These are phyloP conservation scores for Leptinotarsa rubiginosa DNA, from an alignment of 2,888 invertebrate genomes.

Conservation along the genomic window DNA sequence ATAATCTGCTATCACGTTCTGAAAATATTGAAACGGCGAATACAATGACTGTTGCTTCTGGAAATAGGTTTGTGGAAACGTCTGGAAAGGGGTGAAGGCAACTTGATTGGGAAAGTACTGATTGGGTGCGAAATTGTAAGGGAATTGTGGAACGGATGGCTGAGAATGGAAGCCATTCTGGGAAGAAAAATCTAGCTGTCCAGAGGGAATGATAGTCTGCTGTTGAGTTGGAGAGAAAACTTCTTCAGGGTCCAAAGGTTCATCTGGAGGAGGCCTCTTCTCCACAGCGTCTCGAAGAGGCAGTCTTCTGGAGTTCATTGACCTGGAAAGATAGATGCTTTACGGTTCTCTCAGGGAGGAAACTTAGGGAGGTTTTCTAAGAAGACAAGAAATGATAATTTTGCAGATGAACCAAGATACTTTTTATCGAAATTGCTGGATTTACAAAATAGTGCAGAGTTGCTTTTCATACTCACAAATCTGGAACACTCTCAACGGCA, in stretches of 20 bases:
- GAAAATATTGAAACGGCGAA: conserved; percentile 54
- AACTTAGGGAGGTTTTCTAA: too few species aligned
- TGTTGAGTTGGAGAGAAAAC: not conserved
- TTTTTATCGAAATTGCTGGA: too few species aligned
- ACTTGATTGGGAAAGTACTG: conserved; percentile 36
- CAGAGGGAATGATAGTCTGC: conserved; percentile 32
- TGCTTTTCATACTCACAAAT: conserved; percentile 59
- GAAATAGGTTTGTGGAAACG: conserved; percentile 21
- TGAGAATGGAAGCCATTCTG: conserved; percentile 23
- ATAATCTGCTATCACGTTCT: conserved; percentile 50
- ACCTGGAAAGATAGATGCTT: conserved; percentile 56
- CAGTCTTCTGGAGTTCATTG: conserved; percentile 67
- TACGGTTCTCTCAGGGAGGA: too few species aligned
- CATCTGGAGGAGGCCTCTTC: conserved; percentile 67
- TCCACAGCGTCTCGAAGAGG: conserved; percentile 81
- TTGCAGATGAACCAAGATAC: not conserved
- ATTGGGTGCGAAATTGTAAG: conserved; percentile 22
- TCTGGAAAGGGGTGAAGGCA: conserved; percentile 25
- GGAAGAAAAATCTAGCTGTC: conserved; percentile 34
- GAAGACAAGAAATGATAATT: too few species aligned
- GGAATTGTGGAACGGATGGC: conserved; percentile 1
- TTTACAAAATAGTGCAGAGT: too few species aligned
- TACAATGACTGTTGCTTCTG: conserved; percentile 47
- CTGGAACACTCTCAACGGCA: conserved; percentile 81
- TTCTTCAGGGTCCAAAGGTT: conserved; percentile 50